Evolutionary conservation across 35 echinoderm and acorn worm genomes (phyloP), one percentile per base, ranked within the genome.

Genomic region (Heliocidaris erythrogramma): DNA sequence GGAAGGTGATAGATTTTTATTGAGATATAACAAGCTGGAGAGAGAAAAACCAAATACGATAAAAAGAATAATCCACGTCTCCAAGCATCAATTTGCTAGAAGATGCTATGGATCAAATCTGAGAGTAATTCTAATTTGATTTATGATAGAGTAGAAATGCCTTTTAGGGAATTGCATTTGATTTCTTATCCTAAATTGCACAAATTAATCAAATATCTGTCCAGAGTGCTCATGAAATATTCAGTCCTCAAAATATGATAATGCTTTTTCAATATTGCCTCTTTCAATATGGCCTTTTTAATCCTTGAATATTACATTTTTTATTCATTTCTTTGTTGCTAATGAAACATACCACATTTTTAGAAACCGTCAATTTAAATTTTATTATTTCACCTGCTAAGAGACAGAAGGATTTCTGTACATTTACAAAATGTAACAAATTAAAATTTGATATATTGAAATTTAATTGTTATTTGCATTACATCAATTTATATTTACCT

Each of bases 101-200:
- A n/a, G 65, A 27, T 78, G 17, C 65, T 8, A n/a, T 78, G 21
- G 21, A 32, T 90, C 88, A 90, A 35, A 90, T 48, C 17, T 8
- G 11, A 90, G 48, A 31, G 88, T 92, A 92, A 92, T 29, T 92
- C 30, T 30, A n/a, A 30, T 92, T 92, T 42, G 48, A 92, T 92
- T 92, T 53, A 48, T 92, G 48, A 47, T 92, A 92, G 42, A 27
- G 53, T 93, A 59, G 16, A 60, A 30, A 53, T 60, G 60, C 60
- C 60, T 49, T 91, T 92, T 7, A 12, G 35, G 90, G 27, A 53
- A 84, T 94, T 96, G 90, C 27, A 94, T 30, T 49, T 94, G n/a
- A 85, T 94, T 85, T 92, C 91, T 13, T 89, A 78, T 47, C 14
- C n/a, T 49, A 47, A 17, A 56, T 56, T 94, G 65, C 65, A 5